phyloP scores from a whole-genome alignment of 2,113 vertebrate species.

The Capra hircus region DNA sequence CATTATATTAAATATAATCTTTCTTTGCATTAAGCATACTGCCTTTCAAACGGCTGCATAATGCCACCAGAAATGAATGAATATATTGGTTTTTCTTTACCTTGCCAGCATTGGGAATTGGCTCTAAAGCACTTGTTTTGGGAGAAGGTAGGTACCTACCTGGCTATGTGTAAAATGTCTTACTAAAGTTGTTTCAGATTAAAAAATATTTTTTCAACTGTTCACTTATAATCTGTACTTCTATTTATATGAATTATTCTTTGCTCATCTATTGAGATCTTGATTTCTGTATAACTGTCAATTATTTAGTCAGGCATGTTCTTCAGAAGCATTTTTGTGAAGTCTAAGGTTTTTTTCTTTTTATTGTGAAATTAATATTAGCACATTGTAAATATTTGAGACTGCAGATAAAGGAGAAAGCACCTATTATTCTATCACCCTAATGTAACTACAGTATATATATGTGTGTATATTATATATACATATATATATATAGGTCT shows the following conservation, averaged over 20 bases:
- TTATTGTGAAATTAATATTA: neutral
- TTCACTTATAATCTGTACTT: neutral
- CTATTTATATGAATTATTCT: neutral
- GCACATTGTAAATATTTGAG: neutral
- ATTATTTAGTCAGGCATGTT: neutral
- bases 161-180: neutral
- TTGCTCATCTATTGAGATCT: neutral
- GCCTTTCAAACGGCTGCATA: neutral
- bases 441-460: neutral
- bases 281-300: constrained; percentile 10
- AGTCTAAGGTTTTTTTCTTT: constrained; percentile 10
- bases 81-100: neutral
- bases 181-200: neutral
- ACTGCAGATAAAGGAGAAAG: neutral
- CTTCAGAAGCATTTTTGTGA: constrained; percentile 11
- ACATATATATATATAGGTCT: neutral
- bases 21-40: neutral
- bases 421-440: neutral
- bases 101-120: neutral
- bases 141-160: neutral
- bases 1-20: neutral
- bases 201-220: neutral
- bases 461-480: neutral
- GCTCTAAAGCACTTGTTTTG: neutral
- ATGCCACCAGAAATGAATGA: neutral